Percentiles rank a stretch among this genome's conserved stretches.
These are phyloP conservation scores for Galeopterus variegatus DNA, from an alignment of 2,113 vertebrate genomes.

Conservation along the genomic window DNA sequence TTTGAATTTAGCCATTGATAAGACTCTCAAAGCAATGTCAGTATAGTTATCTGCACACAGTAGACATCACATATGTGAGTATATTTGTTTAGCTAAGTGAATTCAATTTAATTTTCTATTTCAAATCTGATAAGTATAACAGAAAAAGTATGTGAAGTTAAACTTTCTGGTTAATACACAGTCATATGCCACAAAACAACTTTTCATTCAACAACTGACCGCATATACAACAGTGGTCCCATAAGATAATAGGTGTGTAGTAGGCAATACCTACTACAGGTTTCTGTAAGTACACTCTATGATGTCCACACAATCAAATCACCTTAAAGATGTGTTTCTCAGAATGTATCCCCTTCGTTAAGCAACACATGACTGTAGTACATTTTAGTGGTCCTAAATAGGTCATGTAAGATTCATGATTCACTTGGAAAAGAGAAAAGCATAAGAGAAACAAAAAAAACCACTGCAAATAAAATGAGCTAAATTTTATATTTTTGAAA, in stretches of 20 bases:
- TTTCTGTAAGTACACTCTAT: too few relatives aligned
- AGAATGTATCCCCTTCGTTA: too few relatives aligned
- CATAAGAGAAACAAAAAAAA: conserved; percentile 17
- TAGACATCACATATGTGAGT: background rate
- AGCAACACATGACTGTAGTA: background rate
- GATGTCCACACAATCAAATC: too few relatives aligned
- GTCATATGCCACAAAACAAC: too few relatives aligned
- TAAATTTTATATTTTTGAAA: conserved; percentile 72
- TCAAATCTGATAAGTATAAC: background rate
- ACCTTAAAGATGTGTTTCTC: too few relatives aligned
- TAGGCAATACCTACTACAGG: too few relatives aligned
- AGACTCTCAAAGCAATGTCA: background rate
- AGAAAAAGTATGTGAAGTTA: background rate
- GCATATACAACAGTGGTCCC: too few relatives aligned
- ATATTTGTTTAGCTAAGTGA: background rate
- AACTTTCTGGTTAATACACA: background rate
- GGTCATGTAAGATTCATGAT: background rate
- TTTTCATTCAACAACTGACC: too few relatives aligned
- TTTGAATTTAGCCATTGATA: background rate
- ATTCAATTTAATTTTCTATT: conserved; percentile 16
- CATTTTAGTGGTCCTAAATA: background rate
- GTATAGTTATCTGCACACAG: background rate
- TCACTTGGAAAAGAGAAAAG: conserved; percentile 28
- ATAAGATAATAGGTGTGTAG: too few relatives aligned
- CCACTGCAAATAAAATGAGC: conserved; percentile 67